Conservation (phyloP, 2,113 vertebrate genomes). For the Brachyhypopomus occidentalis region DNA sequence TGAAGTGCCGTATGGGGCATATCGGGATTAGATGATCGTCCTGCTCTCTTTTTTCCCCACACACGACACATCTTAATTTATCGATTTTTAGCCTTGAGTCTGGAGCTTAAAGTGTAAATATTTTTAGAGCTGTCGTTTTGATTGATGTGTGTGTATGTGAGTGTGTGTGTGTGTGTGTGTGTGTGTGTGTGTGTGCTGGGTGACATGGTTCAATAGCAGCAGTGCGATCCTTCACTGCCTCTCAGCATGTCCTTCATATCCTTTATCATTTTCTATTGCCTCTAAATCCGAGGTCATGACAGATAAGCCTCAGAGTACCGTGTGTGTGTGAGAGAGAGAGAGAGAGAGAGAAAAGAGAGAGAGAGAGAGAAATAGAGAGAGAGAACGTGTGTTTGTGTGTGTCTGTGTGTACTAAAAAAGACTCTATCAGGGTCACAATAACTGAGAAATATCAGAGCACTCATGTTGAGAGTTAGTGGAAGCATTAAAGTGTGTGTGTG, state of each 20-base stretch:
- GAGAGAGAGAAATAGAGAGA: too few species aligned
- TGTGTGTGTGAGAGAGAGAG: slow-evolving; percentile 8
- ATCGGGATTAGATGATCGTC: not conserved
- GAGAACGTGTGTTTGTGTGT: not conserved
- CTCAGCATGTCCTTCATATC: slow-evolving; percentile 49
- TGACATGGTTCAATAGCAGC: slow-evolving; percentile 47
- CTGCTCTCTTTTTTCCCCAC: not conserved
- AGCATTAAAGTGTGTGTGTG: slow-evolving; percentile 13
- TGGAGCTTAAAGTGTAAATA: slow-evolving; percentile 36
- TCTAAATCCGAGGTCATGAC: slow-evolving; percentile 59
- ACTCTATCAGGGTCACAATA: slow-evolving; percentile 40
- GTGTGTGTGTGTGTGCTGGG: slow-evolving; percentile 29
- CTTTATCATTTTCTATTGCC: slow-evolving; percentile 59
- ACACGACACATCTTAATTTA: not conserved
- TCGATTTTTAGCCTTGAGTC: slow-evolving; percentile 16
- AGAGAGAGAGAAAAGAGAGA: too few species aligned
- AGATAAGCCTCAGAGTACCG: slow-evolving; percentile 50
- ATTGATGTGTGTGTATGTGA: slow-evolving; percentile 33
- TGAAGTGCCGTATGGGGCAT: not conserved
- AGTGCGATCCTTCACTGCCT: slow-evolving; percentile 43
- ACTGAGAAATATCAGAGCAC: slow-evolving; percentile 50
- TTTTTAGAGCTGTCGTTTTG: slow-evolving; percentile 46
- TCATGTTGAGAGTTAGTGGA: slow-evolving; percentile 37
- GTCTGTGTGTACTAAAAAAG: slow-evolving; percentile 27
- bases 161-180: slow-evolving; percentile 30